Conservation (phyloP, 1,140 invertebrate genomes). For the Hycleus phaleratus region DNA sequence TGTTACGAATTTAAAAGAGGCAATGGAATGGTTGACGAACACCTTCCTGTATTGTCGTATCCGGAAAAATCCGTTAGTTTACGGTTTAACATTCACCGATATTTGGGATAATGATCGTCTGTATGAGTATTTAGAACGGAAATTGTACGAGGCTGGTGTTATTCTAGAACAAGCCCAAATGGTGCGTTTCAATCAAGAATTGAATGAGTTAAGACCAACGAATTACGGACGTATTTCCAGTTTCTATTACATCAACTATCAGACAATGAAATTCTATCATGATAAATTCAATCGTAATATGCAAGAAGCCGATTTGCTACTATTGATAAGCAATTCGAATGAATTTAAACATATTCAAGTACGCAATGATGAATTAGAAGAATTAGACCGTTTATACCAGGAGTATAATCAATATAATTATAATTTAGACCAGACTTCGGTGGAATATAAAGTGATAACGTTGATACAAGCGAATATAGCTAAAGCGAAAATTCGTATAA, state of each 20-base stretch:
- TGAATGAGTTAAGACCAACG: constrained; percentile 64
- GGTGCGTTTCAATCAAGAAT: constrained; percentile 83
- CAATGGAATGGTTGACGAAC: constrained; percentile 95
- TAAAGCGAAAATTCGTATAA: constrained; percentile 67
- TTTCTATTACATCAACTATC: constrained; percentile 96
- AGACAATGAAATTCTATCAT: constrained; percentile 90
- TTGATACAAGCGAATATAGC: constrained; percentile 89
- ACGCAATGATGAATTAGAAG: constrained; percentile 69
- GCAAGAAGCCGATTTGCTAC: constrained; percentile 79
- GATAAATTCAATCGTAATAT: constrained; percentile 69
- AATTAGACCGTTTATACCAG: constrained; percentile 80
- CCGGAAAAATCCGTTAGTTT: constrained; percentile 80
- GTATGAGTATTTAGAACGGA: constrained; percentile 26
- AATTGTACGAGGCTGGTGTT: constrained; percentile 56
- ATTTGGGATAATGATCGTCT: constrained; percentile 25
- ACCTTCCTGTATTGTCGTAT: constrained; percentile 95
- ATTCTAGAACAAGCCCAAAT: constrained; percentile 87
- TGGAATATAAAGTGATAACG: constrained; percentile 83
- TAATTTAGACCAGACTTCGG: constrained; percentile 23
- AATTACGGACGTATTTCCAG: constrained; percentile 94
- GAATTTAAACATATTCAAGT: constrained; percentile 98
- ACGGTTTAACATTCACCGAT: constrained; percentile 35
- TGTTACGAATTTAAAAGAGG: constrained; percentile 91
- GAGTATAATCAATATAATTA: constrained; percentile 28
- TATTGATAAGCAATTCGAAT: constrained; percentile 81